Percentiles rank a stretch among this genome's conserved stretches.
Conservation (phyloP, 2,888 invertebrate genomes). For the Hypolimnas misippus region DNA sequence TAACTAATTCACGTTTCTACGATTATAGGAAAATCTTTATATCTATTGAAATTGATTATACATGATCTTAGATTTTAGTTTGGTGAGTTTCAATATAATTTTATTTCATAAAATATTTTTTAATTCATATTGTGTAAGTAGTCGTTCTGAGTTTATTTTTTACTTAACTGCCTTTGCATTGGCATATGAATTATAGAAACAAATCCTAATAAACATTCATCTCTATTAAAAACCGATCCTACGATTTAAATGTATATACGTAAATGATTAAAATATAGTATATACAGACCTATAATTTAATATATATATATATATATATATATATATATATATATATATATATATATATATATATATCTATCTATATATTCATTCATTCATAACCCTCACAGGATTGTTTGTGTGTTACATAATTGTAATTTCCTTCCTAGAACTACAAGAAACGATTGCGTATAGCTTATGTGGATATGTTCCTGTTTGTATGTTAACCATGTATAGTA, state of each 20-base stretch:
- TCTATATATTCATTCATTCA: too few species aligned
- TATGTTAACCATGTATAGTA: slow-evolving; percentile 76
- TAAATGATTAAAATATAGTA: too few species aligned
- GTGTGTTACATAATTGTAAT: slow-evolving; percentile 68
- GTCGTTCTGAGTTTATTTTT: too few species aligned
- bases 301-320: too few species aligned
- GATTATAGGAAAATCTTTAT: slow-evolving; percentile 26
- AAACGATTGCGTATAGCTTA: slow-evolving; percentile 58
- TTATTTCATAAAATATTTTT: background rate
- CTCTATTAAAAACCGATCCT: background rate
- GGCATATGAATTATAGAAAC: too few species aligned
- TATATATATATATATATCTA: too few species aligned
- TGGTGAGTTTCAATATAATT: background rate
- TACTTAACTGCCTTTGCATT: too few species aligned
- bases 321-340: too few species aligned
- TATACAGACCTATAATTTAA: too few species aligned
- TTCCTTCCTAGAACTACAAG: slow-evolving; percentile 36
- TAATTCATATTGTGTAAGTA: too few species aligned
- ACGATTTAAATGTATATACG: background rate
- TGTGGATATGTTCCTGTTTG: slow-evolving; percentile 62
- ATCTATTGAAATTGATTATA: background rate
- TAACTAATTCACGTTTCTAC: slow-evolving; percentile 30
- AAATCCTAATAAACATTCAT: too few species aligned
- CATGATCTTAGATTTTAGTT: background rate
- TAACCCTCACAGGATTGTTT: slow-evolving; percentile 33